Evolutionary conservation across 2,888 invertebrate genomes (phyloP), one percentile per base, ranked within the genome.

Genomic region (Drosophila diplacantha): DNA sequence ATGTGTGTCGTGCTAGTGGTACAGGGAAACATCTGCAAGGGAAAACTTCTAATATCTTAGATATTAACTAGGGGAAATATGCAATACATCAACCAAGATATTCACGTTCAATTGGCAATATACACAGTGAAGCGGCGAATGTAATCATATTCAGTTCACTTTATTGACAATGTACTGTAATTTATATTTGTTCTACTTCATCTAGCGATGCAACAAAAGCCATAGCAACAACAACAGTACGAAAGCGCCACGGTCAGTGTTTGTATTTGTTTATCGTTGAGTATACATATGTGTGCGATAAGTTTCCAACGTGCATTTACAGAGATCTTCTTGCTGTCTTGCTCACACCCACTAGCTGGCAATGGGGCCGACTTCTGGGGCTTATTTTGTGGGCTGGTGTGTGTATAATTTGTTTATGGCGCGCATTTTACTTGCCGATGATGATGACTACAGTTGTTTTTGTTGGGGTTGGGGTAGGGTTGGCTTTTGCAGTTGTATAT

Each of bases 361-460:
- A 44, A 41, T 57, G 41, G 56, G 34, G 58, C 24, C 31, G 11
- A 26, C 24, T 46, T 31, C 44, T 37, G 58, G 35, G 58, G 37
- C 50, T 22, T 34, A 32, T 22, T 50, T 31, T 44, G 51, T 58
- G 32, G 49, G 41, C 60, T 26, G 50, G 46, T 44, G 52, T 72
- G 43, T 44, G 52, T 72, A 41, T 63, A 65, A 63, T 74, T 80
- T 74, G 73, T 80, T 82, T 80, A 81, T 81, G 72, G 75, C 83
- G 83, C 72, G 75, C 64, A 67, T 67, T 79, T 81, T 58, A 63
- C 56, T 46, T 47, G 56, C 49, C 5, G 58, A 41, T 55, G 26
- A 29, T 41, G 51, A 51, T 38, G 31, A 31, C 20, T 14, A 29
- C 44, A 26, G 34, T 24, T 57, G 38, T 59, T 47, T 43, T 62